These are phyloP conservation scores for Slavum lentiscoides DNA, from an alignment of 2,888 invertebrate species.

Conservation along the genomic window DNA sequence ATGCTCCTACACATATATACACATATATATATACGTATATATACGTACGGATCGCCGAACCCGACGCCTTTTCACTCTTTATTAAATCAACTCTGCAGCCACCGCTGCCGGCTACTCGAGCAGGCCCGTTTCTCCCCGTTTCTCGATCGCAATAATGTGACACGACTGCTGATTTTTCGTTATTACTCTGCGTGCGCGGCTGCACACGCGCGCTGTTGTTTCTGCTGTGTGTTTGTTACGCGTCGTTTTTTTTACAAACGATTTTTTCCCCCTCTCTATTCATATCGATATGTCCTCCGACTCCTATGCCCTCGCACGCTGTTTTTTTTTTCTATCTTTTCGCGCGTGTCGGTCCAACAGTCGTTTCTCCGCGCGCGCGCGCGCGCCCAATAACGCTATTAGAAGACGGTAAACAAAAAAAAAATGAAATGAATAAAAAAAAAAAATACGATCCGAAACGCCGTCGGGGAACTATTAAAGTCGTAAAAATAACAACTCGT, in stretches of 20 bases:
- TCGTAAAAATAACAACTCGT: slow-evolving; percentile 16
- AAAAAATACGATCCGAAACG: slow-evolving; percentile 6
- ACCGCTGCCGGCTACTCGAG: slow-evolving; percentile 21
- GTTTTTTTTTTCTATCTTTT: neutral
- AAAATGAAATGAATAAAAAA: neutral
- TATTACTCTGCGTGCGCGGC: slow-evolving; percentile 11
- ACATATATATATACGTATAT: no score
- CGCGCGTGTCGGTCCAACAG: neutral
- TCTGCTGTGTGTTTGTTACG: slow-evolving; percentile 7
- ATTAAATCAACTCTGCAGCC: slow-evolving; percentile 48
- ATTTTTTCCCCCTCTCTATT: slow-evolving; percentile 18
- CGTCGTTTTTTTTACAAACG: slow-evolving; percentile 2
- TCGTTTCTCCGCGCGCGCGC: neutral
- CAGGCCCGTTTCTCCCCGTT: slow-evolving; percentile 12
- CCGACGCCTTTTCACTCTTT: slow-evolving; percentile 49
- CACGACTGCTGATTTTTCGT: slow-evolving; percentile 51
- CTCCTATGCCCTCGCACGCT: neutral
- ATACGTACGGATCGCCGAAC: slow-evolving; percentile 35
- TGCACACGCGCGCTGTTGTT: neutral
- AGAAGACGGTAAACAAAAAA: slow-evolving; percentile 7
- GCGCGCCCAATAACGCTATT: slow-evolving; percentile 31
- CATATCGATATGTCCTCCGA: neutral
- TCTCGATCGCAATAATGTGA: slow-evolving; percentile 40
- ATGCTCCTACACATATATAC: neutral
- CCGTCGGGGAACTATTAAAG: slow-evolving; percentile 31